Evolutionary conservation across 2,113 vertebrate genomes (phyloP), one percentile per base, ranked within the genome.

Genomic region (Rhabdomys dilectus): DNA sequence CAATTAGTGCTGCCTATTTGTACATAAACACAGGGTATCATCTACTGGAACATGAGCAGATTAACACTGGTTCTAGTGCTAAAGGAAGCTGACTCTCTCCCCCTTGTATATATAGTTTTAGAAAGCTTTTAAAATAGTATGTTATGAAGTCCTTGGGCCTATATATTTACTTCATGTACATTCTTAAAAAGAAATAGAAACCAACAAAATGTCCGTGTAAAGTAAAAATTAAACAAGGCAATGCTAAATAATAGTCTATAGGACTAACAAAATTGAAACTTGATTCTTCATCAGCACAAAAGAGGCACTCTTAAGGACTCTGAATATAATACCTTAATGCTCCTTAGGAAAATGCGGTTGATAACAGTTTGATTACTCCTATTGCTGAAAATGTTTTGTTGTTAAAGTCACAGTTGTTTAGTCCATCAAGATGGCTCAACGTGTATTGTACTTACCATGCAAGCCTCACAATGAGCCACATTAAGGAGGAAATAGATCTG

Each of bases 181-280:
- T 60, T n/a, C 73, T 92, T 95, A 45, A 91, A 90, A 97, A 81
- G 6, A 88, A 36, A n/a, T 80, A 22, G 58, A 93, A 97, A 45
- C n/a, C n/a, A n/a, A n/a, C 73, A 21, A 77, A 85, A 7, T 9
- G 36, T 24, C 36, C 2, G 0, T 29, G 9, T 93, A 56, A 92
- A n/a, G 5, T 92, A 62, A 94, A 51, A 73, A 81, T 75, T 42
- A 60, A 88, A 6, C 45, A n/a, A 89, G 2, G 24, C 8, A 95
- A 31, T 87, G 88, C 70, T 24, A 97, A 15, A 36, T 58, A 91
- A 21, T 53, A 92, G 4, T 81, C 39, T 77, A 60, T 88, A 90
- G 89, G 11, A 66, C 17, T n/a, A 66, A 92, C 0, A 9, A 87
- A 86, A 93, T n/a, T 76, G 34, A 91, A 93, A 94, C 66, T 2